These are phyloP conservation scores for Diarsia brunnea DNA, from an alignment of 2,888 invertebrate genomes.

Conservation along the genomic window DNA sequence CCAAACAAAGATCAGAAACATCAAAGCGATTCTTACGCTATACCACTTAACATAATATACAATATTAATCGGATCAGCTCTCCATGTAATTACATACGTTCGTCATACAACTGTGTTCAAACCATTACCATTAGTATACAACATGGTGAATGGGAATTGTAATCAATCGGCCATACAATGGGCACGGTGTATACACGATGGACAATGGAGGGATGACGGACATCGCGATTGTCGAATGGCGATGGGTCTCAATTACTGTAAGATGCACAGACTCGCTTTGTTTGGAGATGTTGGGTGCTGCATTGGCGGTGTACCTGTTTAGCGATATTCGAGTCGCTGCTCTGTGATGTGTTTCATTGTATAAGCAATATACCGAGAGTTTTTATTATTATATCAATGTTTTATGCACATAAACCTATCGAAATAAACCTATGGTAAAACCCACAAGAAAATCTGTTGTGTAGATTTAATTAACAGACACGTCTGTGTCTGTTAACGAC, in stretches of 20 bases:
- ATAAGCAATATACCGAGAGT: not conserved
- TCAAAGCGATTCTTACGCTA: conserved; percentile 50
- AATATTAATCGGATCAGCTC: conserved; percentile 80
- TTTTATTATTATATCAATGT: too few species aligned
- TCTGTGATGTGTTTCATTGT: not conserved
- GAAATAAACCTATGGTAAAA: too few species aligned
- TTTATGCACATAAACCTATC: too few species aligned
- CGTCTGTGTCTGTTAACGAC: too few species aligned
- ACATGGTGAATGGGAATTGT: conserved; percentile 78
- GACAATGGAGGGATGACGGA: conserved; percentile 67
- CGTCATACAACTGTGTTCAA: conserved; percentile 65
- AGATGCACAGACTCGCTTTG: conserved; percentile 40
- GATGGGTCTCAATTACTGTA: conserved; percentile 69
- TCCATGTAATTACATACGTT: conserved; percentile 76
- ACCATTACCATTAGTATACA: conserved; percentile 72
- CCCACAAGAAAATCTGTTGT: not conserved
- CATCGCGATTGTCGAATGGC: conserved; percentile 67
- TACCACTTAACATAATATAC: conserved; percentile 71
- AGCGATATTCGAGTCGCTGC: not conserved
- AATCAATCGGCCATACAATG: conserved; percentile 84
- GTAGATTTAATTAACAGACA: not conserved
- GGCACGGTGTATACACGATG: conserved; percentile 63
- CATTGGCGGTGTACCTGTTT: not conserved
- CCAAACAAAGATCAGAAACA: conserved; percentile 2
- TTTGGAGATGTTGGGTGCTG: conserved; percentile 23